Percentiles rank a stretch among this genome's conserved stretches.
phyloP scores from a whole-genome alignment of 2,113 vertebrate genomes.

The Tragelaphus strepsiceros region DNA sequence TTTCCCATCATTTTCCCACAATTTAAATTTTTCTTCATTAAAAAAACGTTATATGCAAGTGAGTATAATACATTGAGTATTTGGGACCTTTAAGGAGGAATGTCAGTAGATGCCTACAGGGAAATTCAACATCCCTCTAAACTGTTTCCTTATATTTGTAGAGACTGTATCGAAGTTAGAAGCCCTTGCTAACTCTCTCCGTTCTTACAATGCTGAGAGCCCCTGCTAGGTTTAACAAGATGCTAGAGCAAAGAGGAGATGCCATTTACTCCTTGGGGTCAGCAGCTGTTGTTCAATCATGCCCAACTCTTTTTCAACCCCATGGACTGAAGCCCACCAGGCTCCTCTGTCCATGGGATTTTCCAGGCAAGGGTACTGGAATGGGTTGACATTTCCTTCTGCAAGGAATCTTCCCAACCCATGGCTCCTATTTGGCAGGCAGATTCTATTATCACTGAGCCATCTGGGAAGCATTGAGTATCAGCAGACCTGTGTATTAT shows the following conservation, averaged over 20 bases:
- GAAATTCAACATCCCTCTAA: not conserved
- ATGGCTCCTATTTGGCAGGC: not conserved
- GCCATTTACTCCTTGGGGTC: not conserved
- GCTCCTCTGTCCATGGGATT: not conserved
- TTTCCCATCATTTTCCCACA: not conserved
- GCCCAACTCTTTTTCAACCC: not conserved
- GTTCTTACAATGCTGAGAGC: too few relatives aligned
- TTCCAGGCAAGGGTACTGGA: not conserved
- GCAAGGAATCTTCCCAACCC: not conserved
- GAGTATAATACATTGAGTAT: not conserved
- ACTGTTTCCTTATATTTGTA: not conserved
- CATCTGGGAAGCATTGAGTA: not conserved
- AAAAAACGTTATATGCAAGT: not conserved
- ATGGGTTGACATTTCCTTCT: not conserved
- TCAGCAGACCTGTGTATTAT: not conserved
- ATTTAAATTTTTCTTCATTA: not conserved
- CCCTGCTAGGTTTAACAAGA: not conserved
- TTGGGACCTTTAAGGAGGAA: not conserved
- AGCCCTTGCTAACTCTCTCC: not conserved
- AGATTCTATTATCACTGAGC: not conserved
- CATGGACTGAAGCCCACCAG: not conserved
- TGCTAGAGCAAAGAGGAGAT: not conserved
- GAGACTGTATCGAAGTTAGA: not conserved
- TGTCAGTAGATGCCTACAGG: not conserved
- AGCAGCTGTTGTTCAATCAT: not conserved